phyloP scores from a whole-genome alignment of 2,888 invertebrate species.

The Hypselothyrea guttata region DNA sequence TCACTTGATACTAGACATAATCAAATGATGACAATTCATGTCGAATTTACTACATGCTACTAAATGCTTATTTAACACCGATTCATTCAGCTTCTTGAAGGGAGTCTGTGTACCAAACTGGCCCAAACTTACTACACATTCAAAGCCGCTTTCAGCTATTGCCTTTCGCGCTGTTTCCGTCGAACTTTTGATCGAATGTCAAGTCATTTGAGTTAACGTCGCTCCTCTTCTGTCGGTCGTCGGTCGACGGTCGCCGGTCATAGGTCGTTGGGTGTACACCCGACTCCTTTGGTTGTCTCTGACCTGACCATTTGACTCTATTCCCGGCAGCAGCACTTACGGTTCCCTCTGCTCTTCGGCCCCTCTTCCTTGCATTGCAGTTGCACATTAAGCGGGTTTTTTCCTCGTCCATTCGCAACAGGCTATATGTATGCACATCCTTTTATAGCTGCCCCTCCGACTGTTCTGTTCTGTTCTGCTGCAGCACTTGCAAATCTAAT shows the following conservation, averaged over 20 bases:
- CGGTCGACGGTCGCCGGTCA: neutral
- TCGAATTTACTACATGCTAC: too few relatives aligned
- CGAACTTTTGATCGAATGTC: conserved; percentile 73
- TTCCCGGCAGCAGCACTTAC: conserved; percentile 24
- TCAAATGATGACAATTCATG: too few relatives aligned
- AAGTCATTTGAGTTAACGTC: conserved; percentile 67
- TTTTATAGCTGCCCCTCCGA: conserved; percentile 32
- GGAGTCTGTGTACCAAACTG: neutral
- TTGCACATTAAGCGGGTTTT: conserved; percentile 47
- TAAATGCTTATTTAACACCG: too few relatives aligned
- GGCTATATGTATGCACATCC: conserved; percentile 55
- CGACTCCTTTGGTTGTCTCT: conserved; percentile 37
- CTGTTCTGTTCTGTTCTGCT: conserved; percentile 16
- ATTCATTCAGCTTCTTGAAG: conserved; percentile 3
- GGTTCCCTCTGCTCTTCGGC: conserved; percentile 19
- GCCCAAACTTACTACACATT: conserved; percentile 3
- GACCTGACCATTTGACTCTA: conserved; percentile 58
- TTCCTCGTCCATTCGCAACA: conserved; percentile 42
- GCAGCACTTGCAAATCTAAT: conserved; percentile 70
- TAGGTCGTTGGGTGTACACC: neutral
- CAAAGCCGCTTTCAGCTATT: conserved; percentile 36
- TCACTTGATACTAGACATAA: too few relatives aligned
- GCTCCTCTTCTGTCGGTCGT: conserved; percentile 14
- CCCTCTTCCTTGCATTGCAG: neutral
- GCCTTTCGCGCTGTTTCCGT: conserved; percentile 46